These are phyloP conservation scores for Eubasilissa regina DNA, from an alignment of 1,140 invertebrate species.

Conservation along the genomic window DNA sequence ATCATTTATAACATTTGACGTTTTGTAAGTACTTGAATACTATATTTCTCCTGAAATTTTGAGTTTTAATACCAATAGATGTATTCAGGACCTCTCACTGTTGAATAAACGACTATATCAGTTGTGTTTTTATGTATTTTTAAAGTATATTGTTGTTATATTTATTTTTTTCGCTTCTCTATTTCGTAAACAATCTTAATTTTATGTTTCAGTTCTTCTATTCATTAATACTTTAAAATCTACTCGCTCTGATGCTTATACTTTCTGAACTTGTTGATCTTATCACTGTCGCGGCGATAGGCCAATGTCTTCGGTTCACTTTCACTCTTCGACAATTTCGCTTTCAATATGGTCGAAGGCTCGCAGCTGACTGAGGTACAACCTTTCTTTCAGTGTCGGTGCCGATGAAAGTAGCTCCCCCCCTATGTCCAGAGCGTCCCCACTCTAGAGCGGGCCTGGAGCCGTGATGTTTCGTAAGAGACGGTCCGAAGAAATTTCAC, in stretches of 20 bases:
- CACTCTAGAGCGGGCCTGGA: neutral
- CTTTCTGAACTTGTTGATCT: no score
- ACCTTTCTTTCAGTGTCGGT: slow-evolving; percentile 29
- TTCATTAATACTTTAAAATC: neutral
- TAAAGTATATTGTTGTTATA: no score
- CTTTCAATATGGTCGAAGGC: slow-evolving; percentile 26
- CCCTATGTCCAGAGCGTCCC: neutral
- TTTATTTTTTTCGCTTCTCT: no score
- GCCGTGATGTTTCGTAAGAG: slow-evolving; percentile 27
- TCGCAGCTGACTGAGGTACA: slow-evolving; percentile 22
- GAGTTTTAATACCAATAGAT: no score
- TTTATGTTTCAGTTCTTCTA: neutral
- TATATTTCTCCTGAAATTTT: no score
- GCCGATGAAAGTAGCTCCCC: slow-evolving; percentile 35
- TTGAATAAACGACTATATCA: no score
- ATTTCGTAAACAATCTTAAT: neutral
- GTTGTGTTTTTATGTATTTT: no score
- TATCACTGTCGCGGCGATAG: no score
- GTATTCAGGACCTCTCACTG: no score
- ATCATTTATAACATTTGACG: no score
- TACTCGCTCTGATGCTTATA: no score
- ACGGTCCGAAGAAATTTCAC: slow-evolving; percentile 15
- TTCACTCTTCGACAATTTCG: slow-evolving; percentile 31
- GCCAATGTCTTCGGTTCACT: neutral
- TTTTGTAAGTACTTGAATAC: no score